These are phyloP conservation scores for Diploptera punctata DNA, from an alignment of 2,888 invertebrate genomes.

Conservation along the genomic window DNA sequence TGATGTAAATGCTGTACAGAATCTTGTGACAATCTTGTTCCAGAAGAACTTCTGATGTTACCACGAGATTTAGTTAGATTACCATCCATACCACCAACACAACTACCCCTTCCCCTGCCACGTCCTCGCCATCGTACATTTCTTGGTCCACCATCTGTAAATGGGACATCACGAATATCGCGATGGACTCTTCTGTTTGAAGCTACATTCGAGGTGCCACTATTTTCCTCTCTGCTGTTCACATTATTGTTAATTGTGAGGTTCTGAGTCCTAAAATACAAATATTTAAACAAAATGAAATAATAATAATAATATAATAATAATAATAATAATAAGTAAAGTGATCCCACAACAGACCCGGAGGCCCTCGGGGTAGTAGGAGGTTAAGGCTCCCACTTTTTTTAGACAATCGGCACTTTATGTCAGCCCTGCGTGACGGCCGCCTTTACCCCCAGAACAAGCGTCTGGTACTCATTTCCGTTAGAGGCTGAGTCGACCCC, in stretches of 20 bases:
- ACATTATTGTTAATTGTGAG: neutral
- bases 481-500: too few relatives aligned
- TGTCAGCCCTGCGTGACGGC: too few relatives aligned
- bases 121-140: neutral
- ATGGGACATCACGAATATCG: slow-evolving; percentile 13
- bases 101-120: neutral
- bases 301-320: too few relatives aligned
- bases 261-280: slow-evolving; percentile 10
- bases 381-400: too few relatives aligned
- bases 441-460: too few relatives aligned
- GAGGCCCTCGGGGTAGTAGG: too few relatives aligned
- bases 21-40: neutral
- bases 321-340: too few relatives aligned
- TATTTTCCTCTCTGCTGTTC: slow-evolving; percentile 2
- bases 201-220: neutral
- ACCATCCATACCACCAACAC: neutral
- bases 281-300: too few relatives aligned
- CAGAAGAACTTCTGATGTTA: neutral
- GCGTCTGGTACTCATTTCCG: too few relatives aligned
- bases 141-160: neutral
- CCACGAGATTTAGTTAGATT: neutral
- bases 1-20: neutral
- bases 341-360: too few relatives aligned
- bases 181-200: neutral
- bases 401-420: too few relatives aligned